Evolutionary conservation across 2,113 vertebrate genomes (phyloP).

Genomic region (Hyperopisus bebe): DNA sequence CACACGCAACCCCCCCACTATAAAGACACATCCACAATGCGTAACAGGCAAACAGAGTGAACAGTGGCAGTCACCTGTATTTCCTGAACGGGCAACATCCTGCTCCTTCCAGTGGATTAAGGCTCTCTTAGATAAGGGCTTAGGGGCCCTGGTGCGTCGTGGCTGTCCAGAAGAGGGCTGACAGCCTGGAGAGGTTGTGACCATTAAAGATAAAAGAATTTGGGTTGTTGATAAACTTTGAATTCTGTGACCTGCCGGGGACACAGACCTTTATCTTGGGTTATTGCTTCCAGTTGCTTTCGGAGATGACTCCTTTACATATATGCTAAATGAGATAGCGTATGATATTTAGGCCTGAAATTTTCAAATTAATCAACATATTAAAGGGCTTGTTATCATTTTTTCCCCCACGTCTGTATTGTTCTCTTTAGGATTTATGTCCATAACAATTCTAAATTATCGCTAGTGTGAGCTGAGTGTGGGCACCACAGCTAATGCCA

Average conservation of each 20-base stretch:
- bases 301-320: not conserved
- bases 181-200: not conserved
- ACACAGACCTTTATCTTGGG: not conserved
- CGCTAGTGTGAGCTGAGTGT: not conserved
- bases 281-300: not conserved
- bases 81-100: not conserved
- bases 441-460: not conserved
- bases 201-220: constrained; percentile 1
- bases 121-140: not conserved
- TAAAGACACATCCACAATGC: not conserved
- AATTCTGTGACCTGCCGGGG: not conserved
- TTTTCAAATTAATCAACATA: not conserved
- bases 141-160: not conserved
- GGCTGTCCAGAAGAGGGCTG: not conserved
- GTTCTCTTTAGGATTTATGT: not conserved
- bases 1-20: not conserved
- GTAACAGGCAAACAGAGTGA: not conserved
- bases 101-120: constrained; percentile 1
- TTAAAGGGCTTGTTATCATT: not conserved
- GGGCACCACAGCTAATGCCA: not conserved
- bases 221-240: not conserved
- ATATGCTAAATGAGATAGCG: not conserved
- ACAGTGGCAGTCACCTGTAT: not conserved
- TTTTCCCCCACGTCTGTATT: not conserved
- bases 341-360: not conserved